phyloP scores from a whole-genome alignment of 2,113 vertebrate genomes.

The Gambusia holbrooki region DNA sequence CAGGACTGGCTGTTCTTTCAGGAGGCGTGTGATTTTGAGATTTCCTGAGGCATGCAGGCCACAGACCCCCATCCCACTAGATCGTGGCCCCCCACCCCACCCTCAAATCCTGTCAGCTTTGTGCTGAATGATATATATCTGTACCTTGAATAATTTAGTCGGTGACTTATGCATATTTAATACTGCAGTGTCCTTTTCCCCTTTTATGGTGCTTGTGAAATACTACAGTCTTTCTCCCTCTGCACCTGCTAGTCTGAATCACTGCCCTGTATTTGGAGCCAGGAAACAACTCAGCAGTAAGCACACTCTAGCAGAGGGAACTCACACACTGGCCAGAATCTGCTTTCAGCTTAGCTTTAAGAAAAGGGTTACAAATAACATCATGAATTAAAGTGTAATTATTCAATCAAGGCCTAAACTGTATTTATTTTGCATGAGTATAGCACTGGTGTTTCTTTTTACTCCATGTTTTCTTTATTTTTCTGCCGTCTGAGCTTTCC shows the following conservation, averaged over 20 bases:
- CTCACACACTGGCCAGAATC: conserved; percentile 12
- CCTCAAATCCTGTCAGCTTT: conserved; percentile 63
- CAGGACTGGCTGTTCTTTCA: background rate
- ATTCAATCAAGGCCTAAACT: conserved; percentile 9
- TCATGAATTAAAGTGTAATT: conserved; percentile 6
- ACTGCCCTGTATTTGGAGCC: conserved; percentile 7
- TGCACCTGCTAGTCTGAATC: conserved; percentile 44
- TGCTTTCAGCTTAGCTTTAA: conserved; percentile 12
- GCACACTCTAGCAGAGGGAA: conserved; percentile 9
- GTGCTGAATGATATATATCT: conserved; percentile 76
- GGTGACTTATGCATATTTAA: conserved; percentile 81
- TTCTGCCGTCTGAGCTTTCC: background rate
- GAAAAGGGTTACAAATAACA: background rate
- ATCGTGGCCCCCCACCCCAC: conserved; percentile 46
- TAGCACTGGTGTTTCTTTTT: background rate
- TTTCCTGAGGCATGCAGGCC: conserved; percentile 30
- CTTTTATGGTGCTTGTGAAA: conserved; percentile 74
- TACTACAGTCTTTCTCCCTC: conserved; percentile 62
- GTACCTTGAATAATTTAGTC: conserved; percentile 81
- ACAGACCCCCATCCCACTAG: conserved; percentile 36
- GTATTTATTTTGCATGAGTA: background rate
- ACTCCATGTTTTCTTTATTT: background rate
- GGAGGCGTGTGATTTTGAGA: conserved; percentile 42
- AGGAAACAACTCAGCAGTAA: conserved; percentile 17
- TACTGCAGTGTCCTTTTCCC: conserved; percentile 72